Conservation (phyloP, 1,140 invertebrate species). For the Wiebesia pumilae region DNA sequence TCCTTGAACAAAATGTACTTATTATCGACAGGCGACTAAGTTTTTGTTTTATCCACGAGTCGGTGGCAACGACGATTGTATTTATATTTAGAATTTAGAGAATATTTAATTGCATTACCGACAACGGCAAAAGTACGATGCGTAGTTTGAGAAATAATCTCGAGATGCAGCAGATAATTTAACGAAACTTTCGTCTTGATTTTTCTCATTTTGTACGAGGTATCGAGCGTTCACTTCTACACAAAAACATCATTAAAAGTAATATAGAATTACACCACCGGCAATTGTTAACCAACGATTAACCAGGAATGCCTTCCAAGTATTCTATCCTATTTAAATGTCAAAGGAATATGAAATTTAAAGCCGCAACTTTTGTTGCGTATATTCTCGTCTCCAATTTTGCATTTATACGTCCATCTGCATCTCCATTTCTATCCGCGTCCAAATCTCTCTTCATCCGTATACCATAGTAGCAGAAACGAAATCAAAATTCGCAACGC, state of each 20-base stretch:
- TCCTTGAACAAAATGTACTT: too few relatives aligned
- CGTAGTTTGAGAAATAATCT: too few relatives aligned
- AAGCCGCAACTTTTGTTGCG: not conserved
- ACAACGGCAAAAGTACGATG: too few relatives aligned
- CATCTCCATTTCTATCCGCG: not conserved
- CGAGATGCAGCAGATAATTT: too few relatives aligned
- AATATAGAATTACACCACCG: too few relatives aligned
- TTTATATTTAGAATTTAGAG: not conserved
- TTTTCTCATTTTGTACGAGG: too few relatives aligned
- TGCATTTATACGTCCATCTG: conserved; percentile 1
- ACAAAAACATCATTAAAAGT: too few relatives aligned
- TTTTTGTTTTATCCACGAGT: too few relatives aligned
- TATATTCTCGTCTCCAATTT: not conserved
- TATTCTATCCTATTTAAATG: not conserved
- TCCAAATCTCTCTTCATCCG: not conserved
- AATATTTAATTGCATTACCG: not conserved
- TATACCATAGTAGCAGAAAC: not conserved
- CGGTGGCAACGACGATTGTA: not conserved
- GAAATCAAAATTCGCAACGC: conserved; percentile 41
- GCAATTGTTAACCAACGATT: too few relatives aligned
- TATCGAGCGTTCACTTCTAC: too few relatives aligned
- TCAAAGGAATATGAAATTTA: not conserved
- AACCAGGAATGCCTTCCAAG: not conserved
- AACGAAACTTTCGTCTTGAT: too few relatives aligned
- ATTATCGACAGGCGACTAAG: too few relatives aligned